Evolutionary conservation across 2,888 invertebrate species (phyloP), one percentile per base, ranked within the genome.

Genomic region (Caenorhabditis wallacei): DNA sequence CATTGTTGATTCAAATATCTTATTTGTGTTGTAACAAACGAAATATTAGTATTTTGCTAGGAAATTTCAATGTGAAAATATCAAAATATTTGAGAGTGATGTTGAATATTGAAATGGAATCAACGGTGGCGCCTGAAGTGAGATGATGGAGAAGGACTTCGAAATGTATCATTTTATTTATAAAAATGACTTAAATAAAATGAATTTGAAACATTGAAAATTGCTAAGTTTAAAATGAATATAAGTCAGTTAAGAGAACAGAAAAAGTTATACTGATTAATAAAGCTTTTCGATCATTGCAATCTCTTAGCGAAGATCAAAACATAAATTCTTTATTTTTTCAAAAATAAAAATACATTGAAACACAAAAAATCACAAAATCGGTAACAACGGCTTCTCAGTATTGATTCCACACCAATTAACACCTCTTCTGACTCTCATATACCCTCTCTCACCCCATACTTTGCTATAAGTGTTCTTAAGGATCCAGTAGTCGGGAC

Each of bases 371-470:
- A 48, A 18, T 59, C 26, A 80, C 10, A 80, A 20, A 74, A 80
- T 56, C 20, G 80, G 80, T 43, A 80, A 54, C 20, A 69, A 20
- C 26, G 80, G 69, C 24, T 63, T 59, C n/a, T 80, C 80, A 5
- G 80, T 80, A 11, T 61, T 69, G 8, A 80, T 59, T 20, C 80
- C 80, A 54, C 80, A 80, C 74, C 74, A 80, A 37, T 80, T 74
- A 63, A 80, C 74, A 4, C 74, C 80, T 46, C 80, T 37, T 26
- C 61, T 72, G 18, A 80, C 74, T 18, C 80, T 46, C 80, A 80
- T 80, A 46, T 74, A 80, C 16, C 80, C 76, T 40, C 70, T 70
- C 48, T 80, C 80, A 20, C 80, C 80, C 80, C 80, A 80, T n/a
- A 69, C 20, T 35, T 46, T 59, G 18, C 80, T 69, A 56, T 74